Evolutionary conservation across 53 echinoderm and acorn worm genomes (phyloP), one percentile per base, ranked within the genome.

Genomic region (Mesocentrotus franciscanus): DNA sequence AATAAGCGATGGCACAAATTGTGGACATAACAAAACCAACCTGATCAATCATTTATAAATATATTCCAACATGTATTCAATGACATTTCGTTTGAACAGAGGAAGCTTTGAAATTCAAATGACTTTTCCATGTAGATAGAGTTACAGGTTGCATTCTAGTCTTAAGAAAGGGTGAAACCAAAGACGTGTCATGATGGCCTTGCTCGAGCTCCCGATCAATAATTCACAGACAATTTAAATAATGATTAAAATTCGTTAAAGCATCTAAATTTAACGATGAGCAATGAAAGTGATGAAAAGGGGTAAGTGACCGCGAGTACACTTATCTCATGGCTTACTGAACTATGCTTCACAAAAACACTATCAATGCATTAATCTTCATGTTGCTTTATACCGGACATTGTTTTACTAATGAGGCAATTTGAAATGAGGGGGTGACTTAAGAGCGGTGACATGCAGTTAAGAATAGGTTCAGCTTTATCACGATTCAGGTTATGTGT

Each of bases 141-240:
- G 81, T 81, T 81, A 81, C 81, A 81, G 9, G 33, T 81, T 16
- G 81, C 81, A 35, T 81, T 81, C 81, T 81, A 20, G 81, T 20
- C 18, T 16, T 17, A 6, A 81, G 72, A 72, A 39, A 81, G 42
- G 42, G 81, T 81, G 49, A 39, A 81, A 81, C 81, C 29, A 4
- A 33, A 81, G 81, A 39, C 81, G 42, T 81, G 33, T 81, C 33
- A 81, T 42, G 34, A 22, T 81, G 42, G 81, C 81, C 81, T 20
- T 18, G 22, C 36, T 15, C 42, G 11, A 81, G 42, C 36, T 33
- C 81, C 18, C 10, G 81, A 81, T 81, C 81, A 81, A 81, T 81
- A 81, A 81, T 81, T 81, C 18, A 81, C 81, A 27, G 6, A 81
- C 81, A 81, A 81, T 81, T 81, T 81, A 81, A 81, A 81, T 81